phyloP scores from a whole-genome alignment of 2,888 invertebrate species.

The Drosophila putrida region DNA sequence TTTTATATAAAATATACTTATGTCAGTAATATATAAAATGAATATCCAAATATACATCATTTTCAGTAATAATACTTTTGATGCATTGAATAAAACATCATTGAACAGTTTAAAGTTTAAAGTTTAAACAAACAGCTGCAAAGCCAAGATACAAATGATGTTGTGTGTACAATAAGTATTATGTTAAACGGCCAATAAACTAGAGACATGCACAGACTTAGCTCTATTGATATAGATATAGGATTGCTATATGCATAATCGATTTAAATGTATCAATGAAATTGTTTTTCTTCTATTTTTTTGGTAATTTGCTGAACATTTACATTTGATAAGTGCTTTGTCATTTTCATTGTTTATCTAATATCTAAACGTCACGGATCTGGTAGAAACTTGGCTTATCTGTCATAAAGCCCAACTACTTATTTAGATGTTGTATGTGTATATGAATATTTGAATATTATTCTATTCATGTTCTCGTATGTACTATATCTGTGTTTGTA shows the following conservation, averaged over 20 bases:
- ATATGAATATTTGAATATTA: background rate
- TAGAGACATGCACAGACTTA: slow-evolving; percentile 18
- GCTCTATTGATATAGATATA: slow-evolving; percentile 3
- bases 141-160: slow-evolving; percentile 48
- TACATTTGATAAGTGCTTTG: background rate
- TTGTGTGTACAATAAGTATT: slow-evolving; percentile 48
- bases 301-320: background rate
- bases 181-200: slow-evolving; percentile 7
- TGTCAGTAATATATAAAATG: slow-evolving; percentile 24
- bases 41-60: slow-evolving; percentile 44
- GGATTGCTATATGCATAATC: background rate
- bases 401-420: background rate
- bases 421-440: background rate
- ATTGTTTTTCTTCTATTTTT: background rate
- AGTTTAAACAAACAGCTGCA: slow-evolving; percentile 4
- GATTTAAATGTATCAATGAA: slow-evolving; percentile 1
- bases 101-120: too few species aligned
- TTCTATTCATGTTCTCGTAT: background rate
- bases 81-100: background rate
- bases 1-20: background rate
- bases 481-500: background rate
- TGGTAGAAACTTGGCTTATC: background rate
- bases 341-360: too few species aligned
- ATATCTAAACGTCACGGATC: background rate
- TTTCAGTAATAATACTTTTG: slow-evolving; percentile 4